These are phyloP conservation scores for Craseonycteris thonglongyai DNA, from an alignment of 2,113 vertebrate species.

Conservation along the genomic window DNA sequence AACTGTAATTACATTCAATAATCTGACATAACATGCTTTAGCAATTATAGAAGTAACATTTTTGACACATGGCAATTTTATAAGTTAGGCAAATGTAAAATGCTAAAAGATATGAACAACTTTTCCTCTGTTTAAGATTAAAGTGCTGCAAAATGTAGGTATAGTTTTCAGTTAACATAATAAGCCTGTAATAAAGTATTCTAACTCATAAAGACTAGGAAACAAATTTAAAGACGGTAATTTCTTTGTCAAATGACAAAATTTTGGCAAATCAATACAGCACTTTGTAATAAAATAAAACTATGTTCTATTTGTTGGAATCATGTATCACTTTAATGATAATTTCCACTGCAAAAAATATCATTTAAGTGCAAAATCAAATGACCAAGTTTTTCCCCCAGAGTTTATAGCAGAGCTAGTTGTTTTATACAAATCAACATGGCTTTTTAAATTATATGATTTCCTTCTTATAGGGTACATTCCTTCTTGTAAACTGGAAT, in stretches of 20 bases:
- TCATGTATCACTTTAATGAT: neutral
- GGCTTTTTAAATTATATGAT: conserved; percentile 63
- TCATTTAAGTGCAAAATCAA: conserved; percentile 39
- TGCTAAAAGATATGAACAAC: neutral
- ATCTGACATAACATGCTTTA: neutral
- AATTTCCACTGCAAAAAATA: conserved; percentile 37
- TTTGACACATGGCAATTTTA: conserved; percentile 2
- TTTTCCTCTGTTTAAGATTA: neutral
- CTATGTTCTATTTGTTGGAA: neutral
- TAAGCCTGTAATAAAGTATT: neutral
- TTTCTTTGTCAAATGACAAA: neutral
- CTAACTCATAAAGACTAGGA: neutral
- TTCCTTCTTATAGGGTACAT: conserved; percentile 37
- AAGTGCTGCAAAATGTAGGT: neutral
- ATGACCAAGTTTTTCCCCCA: conserved; percentile 45
- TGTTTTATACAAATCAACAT: conserved; percentile 52
- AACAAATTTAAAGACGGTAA: neutral
- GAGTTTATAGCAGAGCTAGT: conserved; percentile 57
- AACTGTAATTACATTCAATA: conserved; percentile 1
- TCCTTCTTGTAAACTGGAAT: conserved; percentile 48
- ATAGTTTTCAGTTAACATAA: neutral
- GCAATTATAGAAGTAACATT: conserved; percentile 30
- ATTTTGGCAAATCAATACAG: neutral
- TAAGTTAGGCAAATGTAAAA: conserved; percentile 15
- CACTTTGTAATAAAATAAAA: neutral